Evolutionary conservation across 1,140 invertebrate genomes (phyloP).

Genomic region (Neuroterus valhalla): DNA sequence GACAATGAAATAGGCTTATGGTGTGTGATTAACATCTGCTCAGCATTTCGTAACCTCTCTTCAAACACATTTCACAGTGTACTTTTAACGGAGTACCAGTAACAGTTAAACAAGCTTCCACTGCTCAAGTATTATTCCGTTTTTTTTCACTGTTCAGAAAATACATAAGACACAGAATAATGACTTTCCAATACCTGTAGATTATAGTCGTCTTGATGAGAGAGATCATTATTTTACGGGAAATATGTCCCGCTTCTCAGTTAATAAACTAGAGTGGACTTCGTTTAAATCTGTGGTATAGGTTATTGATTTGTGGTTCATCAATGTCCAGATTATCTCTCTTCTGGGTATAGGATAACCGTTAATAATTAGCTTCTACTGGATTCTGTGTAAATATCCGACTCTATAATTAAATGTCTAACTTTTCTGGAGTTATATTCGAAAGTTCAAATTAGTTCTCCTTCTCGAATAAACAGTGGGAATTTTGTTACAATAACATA

Average conservation of each 20-base stretch:
- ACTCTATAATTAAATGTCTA: conserved; percentile 14
- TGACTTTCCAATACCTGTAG: conserved; percentile 1
- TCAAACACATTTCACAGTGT: neutral
- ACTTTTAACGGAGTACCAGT: neutral
- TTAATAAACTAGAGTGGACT: conserved; percentile 15
- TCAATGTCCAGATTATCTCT: conserved; percentile 22
- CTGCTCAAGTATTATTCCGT: neutral
- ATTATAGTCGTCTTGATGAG: conserved; percentile 3
- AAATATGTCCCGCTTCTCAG: neutral
- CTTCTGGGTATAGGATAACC: neutral
- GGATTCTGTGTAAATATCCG: neutral
- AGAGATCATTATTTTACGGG: neutral
- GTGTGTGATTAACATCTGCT: no score
- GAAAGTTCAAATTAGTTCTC: neutral
- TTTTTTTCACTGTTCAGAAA: neutral
- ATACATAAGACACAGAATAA: conserved; percentile 3
- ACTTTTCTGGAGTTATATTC: conserved; percentile 5
- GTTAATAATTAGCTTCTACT: conserved; percentile 9
- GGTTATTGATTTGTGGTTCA: conserved; percentile 24
- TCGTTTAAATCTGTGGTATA: neutral
- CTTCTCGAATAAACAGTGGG: no score
- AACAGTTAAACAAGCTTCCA: neutral
- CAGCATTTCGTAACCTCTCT: no score
- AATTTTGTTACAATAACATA: no score
- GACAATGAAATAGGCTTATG: no score